These are phyloP conservation scores for Anomalospiza imberbis DNA, from an alignment of 2,797 vertebrate species.

Conservation along the genomic window DNA sequence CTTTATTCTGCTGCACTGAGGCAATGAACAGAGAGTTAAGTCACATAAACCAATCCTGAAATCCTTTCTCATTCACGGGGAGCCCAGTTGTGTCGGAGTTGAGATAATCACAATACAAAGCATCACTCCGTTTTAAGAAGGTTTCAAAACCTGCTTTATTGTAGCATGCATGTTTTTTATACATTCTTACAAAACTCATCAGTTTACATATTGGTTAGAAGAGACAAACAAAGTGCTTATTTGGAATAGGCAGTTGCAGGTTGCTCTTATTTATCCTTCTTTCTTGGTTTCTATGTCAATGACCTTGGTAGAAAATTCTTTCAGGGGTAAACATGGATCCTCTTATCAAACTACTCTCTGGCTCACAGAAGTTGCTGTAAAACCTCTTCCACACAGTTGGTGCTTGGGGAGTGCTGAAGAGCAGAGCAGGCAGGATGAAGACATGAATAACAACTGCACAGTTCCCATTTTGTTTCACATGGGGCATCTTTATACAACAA, in stretches of 20 bases:
- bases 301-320: background rate
- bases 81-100: rapidly evolving
- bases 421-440: background rate
- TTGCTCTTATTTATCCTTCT: background rate
- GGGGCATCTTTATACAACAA: background rate
- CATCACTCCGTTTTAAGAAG: background rate
- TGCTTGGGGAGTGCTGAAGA: background rate
- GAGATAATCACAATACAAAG: background rate
- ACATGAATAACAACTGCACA: background rate
- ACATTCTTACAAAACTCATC: background rate
- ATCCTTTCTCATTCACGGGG: background rate
- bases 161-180: background rate
- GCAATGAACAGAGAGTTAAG: background rate
- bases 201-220: background rate
- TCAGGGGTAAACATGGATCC: background rate
- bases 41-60: background rate
- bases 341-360: background rate
- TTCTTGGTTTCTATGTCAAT: background rate
- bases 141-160: background rate
- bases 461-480: background rate
- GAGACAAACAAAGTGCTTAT: background rate
- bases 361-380: background rate
- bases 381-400: background rate
- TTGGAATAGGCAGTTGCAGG: background rate
- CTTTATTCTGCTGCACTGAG: background rate